Base-by-base conservation (phyloP, 2,888 invertebrate species). In the Cerastis rubricosa region DNA sequence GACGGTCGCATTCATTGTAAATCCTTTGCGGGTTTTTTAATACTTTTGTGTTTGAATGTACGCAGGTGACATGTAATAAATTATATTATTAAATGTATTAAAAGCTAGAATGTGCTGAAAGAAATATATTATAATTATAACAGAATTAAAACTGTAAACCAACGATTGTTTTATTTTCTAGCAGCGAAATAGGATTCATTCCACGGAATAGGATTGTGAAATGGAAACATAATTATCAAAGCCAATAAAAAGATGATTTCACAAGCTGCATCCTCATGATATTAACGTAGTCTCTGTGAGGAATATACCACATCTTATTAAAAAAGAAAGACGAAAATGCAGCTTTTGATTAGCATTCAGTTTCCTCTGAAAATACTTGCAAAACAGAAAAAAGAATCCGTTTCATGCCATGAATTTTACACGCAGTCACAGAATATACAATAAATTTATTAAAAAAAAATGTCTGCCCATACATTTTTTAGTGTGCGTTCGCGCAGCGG, bases 1-100 rank as follows among this genome's bases (percentile, higher is more conserved):
- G 71, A 84, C 75, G 75, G 75, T 63, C 74, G 78, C 74, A 74
- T 78, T 83, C 70, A 72, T 71, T 82, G 83, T 40, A 47, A 22
- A 61, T 64, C 72, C 74, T 83, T 85, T 71, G 59, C 22, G 11
- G 19, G 4, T 54, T 81, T 84, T 83, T 84, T 68, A 59, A 51
- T 59, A 35, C 40, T 72, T 74, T 84, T 70, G 49, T 84, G 29
- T 61, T 25, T 51, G 54, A 66, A 65, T 75, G 63, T 67, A 84
- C 51, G 5, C 3, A 29, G 47, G 8, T 76, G 25, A 59, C 4
- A 17, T 73, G 2, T 47, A 57, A 11, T 22, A 8, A n/a, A 19
- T 43, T 43, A n/a, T 69, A n/a, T 11, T 12, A 11, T 69, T 12
- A 12, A 12, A 43, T 43, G 1, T n/a, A 45, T 25, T 19, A 25